Percentiles rank a stretch among this genome's conserved stretches.
Evolutionary conservation across 2,797 vertebrate species (phyloP).

Genomic region (Manis pentadactyla): DNA sequence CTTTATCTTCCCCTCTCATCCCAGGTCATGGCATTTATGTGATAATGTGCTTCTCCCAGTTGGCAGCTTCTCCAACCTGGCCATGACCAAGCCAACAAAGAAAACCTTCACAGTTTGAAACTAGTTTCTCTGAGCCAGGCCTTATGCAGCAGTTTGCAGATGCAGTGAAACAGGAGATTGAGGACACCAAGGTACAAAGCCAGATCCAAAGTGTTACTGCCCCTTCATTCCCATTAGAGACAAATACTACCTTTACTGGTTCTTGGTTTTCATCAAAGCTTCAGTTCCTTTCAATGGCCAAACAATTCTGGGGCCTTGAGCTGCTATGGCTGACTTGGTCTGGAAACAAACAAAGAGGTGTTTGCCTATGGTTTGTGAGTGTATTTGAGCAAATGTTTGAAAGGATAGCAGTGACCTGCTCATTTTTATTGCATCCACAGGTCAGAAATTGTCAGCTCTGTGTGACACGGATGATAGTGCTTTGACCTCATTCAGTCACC

Average conservation of each 20-base stretch:
- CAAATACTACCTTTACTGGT: not conserved
- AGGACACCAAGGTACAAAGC: not conserved
- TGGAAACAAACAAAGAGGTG: not conserved
- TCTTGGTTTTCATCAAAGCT: not conserved
- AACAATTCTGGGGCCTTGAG: not conserved
- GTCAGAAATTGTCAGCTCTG: slow-evolving; percentile 17
- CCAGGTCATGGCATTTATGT: slow-evolving; percentile 43
- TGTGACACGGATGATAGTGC: not conserved
- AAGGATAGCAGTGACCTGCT: not conserved
- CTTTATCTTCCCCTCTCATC: not conserved
- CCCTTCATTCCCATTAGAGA: not conserved
- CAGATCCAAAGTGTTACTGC: not conserved
- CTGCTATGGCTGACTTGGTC: not conserved
- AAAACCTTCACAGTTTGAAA: not conserved
- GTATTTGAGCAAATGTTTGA: not conserved
- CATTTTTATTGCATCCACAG: not conserved
- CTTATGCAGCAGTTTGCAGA: not conserved
- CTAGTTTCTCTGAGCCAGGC: not conserved
- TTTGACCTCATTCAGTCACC: slow-evolving; percentile 57
- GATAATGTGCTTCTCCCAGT: not conserved
- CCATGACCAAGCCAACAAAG: not conserved
- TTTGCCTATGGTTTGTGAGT: not conserved
- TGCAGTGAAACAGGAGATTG: not conserved
- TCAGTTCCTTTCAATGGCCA: not conserved
- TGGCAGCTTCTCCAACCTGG: not conserved